phyloP scores from a whole-genome alignment of 2,797 vertebrate species.

The Emys orbicularis region DNA sequence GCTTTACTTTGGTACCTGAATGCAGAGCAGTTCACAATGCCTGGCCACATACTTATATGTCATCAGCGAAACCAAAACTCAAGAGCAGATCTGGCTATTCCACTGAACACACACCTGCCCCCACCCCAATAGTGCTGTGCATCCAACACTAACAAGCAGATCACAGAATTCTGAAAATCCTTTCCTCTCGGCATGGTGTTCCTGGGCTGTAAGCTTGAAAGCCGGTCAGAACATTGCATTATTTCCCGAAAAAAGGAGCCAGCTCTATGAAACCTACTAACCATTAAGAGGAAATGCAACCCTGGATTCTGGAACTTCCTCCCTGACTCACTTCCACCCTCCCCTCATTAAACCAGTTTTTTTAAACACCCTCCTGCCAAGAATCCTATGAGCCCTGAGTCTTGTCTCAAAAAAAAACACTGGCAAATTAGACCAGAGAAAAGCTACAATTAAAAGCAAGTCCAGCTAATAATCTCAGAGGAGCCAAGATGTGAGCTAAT shows the following conservation, averaged over 20 bases:
- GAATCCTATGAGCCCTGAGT: neutral
- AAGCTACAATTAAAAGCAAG: neutral
- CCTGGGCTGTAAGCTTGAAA: neutral
- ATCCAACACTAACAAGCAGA: accelerated
- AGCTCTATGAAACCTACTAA: neutral
- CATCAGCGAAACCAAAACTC: accelerated
- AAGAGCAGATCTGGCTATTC: accelerated
- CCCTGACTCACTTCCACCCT: neutral
- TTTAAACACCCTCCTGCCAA: neutral
- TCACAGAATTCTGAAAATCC: accelerated
- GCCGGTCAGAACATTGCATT: neutral
- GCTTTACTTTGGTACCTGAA: neutral
- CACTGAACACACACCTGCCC: neutral
- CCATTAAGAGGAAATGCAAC: neutral
- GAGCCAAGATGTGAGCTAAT: neutral
- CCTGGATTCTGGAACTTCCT: neutral
- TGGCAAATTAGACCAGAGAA: neutral
- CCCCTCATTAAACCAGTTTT: neutral
- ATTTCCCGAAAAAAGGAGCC: neutral
- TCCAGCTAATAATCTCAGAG: neutral
- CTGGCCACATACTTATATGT: neutral
- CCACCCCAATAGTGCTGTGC: neutral
- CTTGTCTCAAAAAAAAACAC: neutral
- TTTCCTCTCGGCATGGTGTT: neutral
- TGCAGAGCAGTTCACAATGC: neutral